Conservation (phyloP, 2,888 invertebrate genomes). For the Tetheella fluctuosa region DNA sequence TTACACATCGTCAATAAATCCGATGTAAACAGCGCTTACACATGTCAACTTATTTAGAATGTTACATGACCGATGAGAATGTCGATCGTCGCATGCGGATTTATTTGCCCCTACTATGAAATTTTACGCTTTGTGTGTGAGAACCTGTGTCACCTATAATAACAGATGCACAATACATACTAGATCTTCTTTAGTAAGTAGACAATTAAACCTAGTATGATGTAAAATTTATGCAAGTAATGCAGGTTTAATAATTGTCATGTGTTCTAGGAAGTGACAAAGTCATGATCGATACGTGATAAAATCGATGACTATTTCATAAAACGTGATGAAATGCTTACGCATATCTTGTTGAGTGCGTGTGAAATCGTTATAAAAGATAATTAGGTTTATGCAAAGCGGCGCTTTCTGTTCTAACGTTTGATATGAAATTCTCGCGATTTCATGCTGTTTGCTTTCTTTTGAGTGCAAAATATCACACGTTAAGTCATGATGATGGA, state of each 20-base stretch:
- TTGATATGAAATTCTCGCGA: slow-evolving; percentile 9
- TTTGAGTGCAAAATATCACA: slow-evolving; percentile 2
- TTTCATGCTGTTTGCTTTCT: slow-evolving; percentile 3
- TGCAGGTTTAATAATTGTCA: not conserved
- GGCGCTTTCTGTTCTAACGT: slow-evolving; percentile 13
- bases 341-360: not conserved
- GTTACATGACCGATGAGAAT: slow-evolving; percentile 16
- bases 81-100: slow-evolving; percentile 12
- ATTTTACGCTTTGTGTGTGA: not conserved
- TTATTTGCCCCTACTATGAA: slow-evolving; percentile 8
- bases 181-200: too few species aligned
- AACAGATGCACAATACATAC: too few species aligned
- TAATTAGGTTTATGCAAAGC: slow-evolving; percentile 12
- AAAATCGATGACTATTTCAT: slow-evolving; percentile 11
- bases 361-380: slow-evolving; percentile 5
- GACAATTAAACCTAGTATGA: too few species aligned
- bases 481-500: not conserved
- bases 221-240: too few species aligned
- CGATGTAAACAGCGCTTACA: slow-evolving; percentile 20
- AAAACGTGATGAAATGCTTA: slow-evolving; percentile 11
- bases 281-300: slow-evolving; percentile 15
- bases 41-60: slow-evolving; percentile 17
- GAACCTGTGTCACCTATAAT: not conserved
- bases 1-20: slow-evolving; percentile 13
- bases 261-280: not conserved